Conservation (phyloP, 1,140 invertebrate species). For the Sitodiplosis mosellana region DNA sequence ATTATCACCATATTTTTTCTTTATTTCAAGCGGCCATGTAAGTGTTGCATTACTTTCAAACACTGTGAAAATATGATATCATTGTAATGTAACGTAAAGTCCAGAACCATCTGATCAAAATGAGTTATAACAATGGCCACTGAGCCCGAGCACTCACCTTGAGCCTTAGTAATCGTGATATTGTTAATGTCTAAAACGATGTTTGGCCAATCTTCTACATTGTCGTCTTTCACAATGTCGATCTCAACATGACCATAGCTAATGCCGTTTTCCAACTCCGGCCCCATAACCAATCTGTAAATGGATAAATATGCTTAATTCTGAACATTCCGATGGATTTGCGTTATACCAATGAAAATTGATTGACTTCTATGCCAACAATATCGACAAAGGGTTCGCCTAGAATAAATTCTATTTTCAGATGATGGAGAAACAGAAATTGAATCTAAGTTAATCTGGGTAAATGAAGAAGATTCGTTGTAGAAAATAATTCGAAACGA, state of each 20-base stretch:
- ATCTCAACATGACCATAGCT: conserved; percentile 20
- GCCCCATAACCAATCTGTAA: conserved; percentile 19
- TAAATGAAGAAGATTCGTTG: too few species aligned
- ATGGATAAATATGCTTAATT: too few species aligned
- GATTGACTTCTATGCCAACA: too few species aligned
- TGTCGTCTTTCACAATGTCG: conserved; percentile 16
- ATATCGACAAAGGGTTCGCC: too few species aligned
- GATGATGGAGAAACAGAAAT: too few species aligned
- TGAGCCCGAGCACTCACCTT: background rate
- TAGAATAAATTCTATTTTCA: too few species aligned
- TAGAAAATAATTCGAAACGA: too few species aligned
- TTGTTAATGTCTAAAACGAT: conserved; percentile 22
- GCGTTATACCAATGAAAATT: too few species aligned
- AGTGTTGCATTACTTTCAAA: background rate
- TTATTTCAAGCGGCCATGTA: conserved; percentile 15
- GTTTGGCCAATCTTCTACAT: conserved; percentile 15
- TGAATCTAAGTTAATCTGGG: too few species aligned
- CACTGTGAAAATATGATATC: background rate
- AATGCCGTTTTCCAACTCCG: conserved; percentile 12
- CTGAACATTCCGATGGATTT: too few species aligned
- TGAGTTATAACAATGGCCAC: background rate
- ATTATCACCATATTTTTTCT: conserved; percentile 17
- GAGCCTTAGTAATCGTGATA: conserved; percentile 19
- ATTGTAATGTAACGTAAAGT: too few species aligned
- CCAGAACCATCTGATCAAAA: background rate